A percentile compares a stretch with the other conserved stretches of the same genome.
phyloP scores from a whole-genome alignment of 2,113 vertebrate species.

The Urocitellus parryii region DNA sequence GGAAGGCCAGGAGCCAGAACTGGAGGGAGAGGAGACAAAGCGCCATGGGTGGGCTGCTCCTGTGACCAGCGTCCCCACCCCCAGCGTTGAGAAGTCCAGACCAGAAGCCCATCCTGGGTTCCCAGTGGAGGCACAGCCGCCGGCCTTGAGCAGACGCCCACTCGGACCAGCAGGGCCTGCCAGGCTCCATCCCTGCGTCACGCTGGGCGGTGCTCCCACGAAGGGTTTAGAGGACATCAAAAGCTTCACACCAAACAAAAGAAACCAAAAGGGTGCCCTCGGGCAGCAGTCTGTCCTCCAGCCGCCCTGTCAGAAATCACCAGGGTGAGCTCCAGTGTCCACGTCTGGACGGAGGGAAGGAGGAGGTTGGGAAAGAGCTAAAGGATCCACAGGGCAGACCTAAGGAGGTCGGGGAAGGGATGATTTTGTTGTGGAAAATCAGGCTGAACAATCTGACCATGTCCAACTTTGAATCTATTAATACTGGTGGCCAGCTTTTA shows the following conservation, averaged over 20 bases:
- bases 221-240: constrained; percentile 18
- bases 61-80: no score
- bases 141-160: background rate
- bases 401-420: background rate
- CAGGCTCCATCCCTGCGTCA: background rate
- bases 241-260: background rate
- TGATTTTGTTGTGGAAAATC: background rate
- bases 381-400: background rate
- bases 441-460: background rate
- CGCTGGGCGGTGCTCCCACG: background rate
- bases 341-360: background rate
- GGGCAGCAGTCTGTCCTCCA: background rate
- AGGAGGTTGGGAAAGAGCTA: background rate
- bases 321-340: background rate
- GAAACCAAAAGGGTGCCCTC: background rate
- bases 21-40: rapidly evolving
- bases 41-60: rapidly evolving
- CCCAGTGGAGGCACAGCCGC: background rate
- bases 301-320: background rate
- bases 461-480: background rate
- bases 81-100: background rate
- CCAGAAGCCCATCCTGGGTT: background rate
- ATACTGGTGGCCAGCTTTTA: background rate
- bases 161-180: background rate
- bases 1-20: no score